These are phyloP conservation scores for Eptatretus atami DNA, from an alignment of 2,797 vertebrate genomes.

Conservation along the genomic window DNA sequence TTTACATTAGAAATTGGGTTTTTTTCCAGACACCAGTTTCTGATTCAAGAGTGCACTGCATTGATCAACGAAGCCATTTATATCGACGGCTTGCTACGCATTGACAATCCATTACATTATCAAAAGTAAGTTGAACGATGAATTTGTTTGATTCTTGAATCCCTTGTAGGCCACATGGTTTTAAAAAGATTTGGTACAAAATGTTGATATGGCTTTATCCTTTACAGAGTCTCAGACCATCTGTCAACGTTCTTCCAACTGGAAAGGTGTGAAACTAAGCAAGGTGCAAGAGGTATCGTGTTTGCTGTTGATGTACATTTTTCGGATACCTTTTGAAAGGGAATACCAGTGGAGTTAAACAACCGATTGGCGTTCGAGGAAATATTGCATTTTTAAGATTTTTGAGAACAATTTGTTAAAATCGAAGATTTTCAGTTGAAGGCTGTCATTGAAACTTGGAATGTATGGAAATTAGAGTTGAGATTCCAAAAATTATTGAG, in stretches of 20 bases:
- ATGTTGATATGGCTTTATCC: slow-evolving; percentile 6
- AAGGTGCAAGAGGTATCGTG: slow-evolving; percentile 88
- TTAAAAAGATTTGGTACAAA: not conserved
- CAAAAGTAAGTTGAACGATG: slow-evolving; percentile 44
- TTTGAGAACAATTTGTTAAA: no score
- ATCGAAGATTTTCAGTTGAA: no score
- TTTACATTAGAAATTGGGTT: not conserved
- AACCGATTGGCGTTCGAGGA: no score
- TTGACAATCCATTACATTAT: slow-evolving; percentile 99
- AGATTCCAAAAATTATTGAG: no score
- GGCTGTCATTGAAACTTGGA: no score
- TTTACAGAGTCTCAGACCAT: slow-evolving; percentile 87
- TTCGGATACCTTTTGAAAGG: no score
- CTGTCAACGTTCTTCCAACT: slow-evolving; percentile 68
- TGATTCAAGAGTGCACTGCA: slow-evolving; percentile 97
- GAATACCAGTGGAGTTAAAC: no score
- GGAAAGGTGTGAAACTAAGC: slow-evolving; percentile 99
- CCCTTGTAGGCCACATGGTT: not conserved
- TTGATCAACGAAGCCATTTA: slow-evolving; percentile 98
- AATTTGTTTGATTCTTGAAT: no score
- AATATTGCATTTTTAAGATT: no score
- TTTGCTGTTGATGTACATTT: not conserved
- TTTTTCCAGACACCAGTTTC: slow-evolving; percentile 63
- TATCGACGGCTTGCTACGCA: slow-evolving; percentile 92
- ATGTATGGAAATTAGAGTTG: no score